Evolutionary conservation across 2,113 vertebrate genomes (phyloP), one percentile per base, ranked within the genome.

Genomic region (Struthidea cinerea): DNA sequence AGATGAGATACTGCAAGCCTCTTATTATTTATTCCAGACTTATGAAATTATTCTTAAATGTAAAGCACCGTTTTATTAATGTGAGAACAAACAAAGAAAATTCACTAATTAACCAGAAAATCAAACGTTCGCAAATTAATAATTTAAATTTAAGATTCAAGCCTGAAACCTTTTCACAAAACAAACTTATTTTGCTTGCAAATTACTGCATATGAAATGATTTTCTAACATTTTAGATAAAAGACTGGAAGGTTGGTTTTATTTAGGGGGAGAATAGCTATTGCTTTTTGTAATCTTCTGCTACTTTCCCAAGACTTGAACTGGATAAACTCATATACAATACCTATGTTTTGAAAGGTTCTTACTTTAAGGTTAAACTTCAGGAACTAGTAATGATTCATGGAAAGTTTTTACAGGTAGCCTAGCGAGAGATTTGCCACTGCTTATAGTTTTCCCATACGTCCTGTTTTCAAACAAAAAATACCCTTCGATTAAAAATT

Each of bases 81-180:
- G 20, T 42, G 56, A 78, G 39, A 91, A 69, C 39, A 82, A 65
- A 61, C 20, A 68, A 90, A 84, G 14, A 46, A 70, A 87, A 94
- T n/a, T 63, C 52, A 64, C 32, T 42, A 81, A 53, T 77, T 52
- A 70, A 42, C 44, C 68, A 86, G 47, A 59, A 92, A 91, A 78
- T 81, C 23, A 83, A 83, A 88, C 32, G 68, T 12, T 68, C n/a
- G 39, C 39, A 85, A 96, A 89, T 37, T 37, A 60, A 60, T 26
- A 12, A 60, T 37, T 35, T 57, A 57, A 57, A 84, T 90, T 85
- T 63, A 71, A 82, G 39, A 86, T 57, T 93, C 28, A 77, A 61
- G 44, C 64, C 49, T 88, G 71, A 94, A 95, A 79, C 24, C 76
- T 91, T 96, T 81, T 92, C 91, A 85, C 46, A 93, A 97, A 96